Evolutionary conservation across 2,888 invertebrate genomes (phyloP).

Genomic region (Netelia melanura): DNA sequence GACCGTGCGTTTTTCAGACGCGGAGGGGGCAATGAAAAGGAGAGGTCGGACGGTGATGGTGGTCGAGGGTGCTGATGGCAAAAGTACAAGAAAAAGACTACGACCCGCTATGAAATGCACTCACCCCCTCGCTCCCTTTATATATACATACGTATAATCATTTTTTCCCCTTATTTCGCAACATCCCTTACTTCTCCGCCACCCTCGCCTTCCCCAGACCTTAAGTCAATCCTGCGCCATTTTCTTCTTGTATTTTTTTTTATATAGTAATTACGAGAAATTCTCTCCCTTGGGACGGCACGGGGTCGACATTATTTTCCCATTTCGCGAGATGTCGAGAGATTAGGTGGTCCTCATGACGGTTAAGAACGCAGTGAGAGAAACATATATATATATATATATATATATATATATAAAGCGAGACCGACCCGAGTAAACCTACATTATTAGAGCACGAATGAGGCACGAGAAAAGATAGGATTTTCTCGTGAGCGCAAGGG

Average conservation of each 20-base stretch:
- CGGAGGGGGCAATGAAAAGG: conserved; percentile 16
- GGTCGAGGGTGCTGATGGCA: conserved; percentile 2
- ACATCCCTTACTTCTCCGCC: conserved; percentile 63
- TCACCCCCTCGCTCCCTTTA: conserved; percentile 3
- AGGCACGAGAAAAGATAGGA: conserved; percentile 45
- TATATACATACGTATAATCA: neutral
- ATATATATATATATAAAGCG: neutral
- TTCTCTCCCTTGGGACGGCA: conserved; percentile 69
- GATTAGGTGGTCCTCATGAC: conserved; percentile 47
- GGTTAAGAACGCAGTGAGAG: conserved; percentile 30
- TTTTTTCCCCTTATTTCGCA: neutral
- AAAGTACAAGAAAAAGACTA: neutral
- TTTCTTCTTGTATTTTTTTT: conserved; percentile 67
- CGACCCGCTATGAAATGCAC: neutral
- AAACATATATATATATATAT: neutral
- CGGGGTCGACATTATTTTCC: conserved; percentile 77
- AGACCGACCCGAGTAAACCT: conserved; percentile 38
- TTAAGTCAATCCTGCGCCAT: conserved; percentile 70
- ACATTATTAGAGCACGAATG: conserved; percentile 50
- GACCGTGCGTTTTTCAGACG: conserved; percentile 8
- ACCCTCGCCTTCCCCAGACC: conserved; percentile 15
- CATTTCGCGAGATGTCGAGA: conserved; percentile 71
- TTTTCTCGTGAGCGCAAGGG: conserved; percentile 22
- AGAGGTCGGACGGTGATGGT: neutral
- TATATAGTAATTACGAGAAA: conserved; percentile 75